Percentiles rank a stretch among this genome's conserved stretches.
These are phyloP conservation scores for Hippocampus zosterae DNA, from an alignment of 2,113 vertebrate genomes.

Conservation along the genomic window DNA sequence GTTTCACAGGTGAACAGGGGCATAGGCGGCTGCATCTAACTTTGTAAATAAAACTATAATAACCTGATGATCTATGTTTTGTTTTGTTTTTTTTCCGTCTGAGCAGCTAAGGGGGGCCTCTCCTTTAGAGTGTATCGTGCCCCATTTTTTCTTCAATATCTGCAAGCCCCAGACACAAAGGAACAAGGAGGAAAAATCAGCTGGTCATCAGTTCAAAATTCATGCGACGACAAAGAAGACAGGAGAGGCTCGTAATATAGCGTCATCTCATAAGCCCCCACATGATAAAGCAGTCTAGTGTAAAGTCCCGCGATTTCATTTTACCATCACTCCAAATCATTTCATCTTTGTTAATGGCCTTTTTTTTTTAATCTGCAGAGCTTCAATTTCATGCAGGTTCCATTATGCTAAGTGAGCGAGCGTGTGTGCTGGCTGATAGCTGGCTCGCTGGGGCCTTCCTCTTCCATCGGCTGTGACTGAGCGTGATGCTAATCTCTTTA, in stretches of 20 bases:
- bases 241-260: slow-evolving; percentile 12
- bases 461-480: slow-evolving; percentile 60
- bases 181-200: not conserved
- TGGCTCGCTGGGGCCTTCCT: slow-evolving; percentile 42
- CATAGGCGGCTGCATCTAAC: too few relatives aligned
- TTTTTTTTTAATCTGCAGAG: slow-evolving; percentile 30
- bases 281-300: slow-evolving; percentile 11
- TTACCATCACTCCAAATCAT: slow-evolving; percentile 42
- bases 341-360: slow-evolving; percentile 54
- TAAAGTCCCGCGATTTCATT: slow-evolving; percentile 46
- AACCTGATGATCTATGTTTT: too few relatives aligned
- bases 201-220: not conserved
- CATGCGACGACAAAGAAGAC: not conserved
- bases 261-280: slow-evolving; percentile 21
- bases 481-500: slow-evolving; percentile 66
- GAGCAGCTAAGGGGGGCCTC: too few relatives aligned
- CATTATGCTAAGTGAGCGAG: slow-evolving; percentile 66
- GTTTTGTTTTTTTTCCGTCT: too few relatives aligned
- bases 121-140: not conserved
- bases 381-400: slow-evolving; percentile 60
- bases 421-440: slow-evolving; percentile 60
- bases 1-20: too few relatives aligned
- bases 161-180: not conserved
- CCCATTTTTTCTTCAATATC: not conserved
- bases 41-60: too few relatives aligned